Evolutionary conservation across 2,888 invertebrate species (phyloP).

Genomic region (Drosophila fulvimacula): DNA sequence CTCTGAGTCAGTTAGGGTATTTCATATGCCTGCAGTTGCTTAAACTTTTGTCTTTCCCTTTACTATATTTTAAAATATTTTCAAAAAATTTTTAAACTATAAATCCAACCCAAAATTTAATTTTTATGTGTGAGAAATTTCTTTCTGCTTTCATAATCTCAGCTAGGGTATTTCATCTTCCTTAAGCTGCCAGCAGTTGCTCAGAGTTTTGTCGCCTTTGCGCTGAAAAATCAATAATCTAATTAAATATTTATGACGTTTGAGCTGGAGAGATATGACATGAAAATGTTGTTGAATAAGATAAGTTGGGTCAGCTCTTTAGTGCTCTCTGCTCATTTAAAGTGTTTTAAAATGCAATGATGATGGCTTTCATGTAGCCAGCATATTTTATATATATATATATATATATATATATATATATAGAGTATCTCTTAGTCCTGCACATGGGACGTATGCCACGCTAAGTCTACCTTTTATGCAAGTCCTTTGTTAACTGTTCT

Average conservation of each 20-base stretch:
- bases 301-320: not conserved
- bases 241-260: constrained; percentile 9
- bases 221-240: constrained; percentile 6
- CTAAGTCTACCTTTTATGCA: not conserved
- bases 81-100: too few relatives aligned
- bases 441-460: not conserved
- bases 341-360: not conserved
- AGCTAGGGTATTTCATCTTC: not conserved
- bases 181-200: not conserved
- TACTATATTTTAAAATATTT: too few relatives aligned
- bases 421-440: not conserved
- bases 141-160: too few relatives aligned
- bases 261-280: not conserved
- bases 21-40: too few relatives aligned
- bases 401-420: too few relatives aligned
- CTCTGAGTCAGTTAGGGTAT: too few relatives aligned
- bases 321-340: not conserved
- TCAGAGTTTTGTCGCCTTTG: not conserved
- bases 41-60: too few relatives aligned
- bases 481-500: not conserved
- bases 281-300: not conserved
- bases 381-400: not conserved
- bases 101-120: too few relatives aligned
- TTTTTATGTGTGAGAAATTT: too few relatives aligned
- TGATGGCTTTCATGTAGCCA: not conserved